Base-by-base conservation (phyloP, 2,113 vertebrate genomes). In the Hemibagrus wyckioides region DNA sequence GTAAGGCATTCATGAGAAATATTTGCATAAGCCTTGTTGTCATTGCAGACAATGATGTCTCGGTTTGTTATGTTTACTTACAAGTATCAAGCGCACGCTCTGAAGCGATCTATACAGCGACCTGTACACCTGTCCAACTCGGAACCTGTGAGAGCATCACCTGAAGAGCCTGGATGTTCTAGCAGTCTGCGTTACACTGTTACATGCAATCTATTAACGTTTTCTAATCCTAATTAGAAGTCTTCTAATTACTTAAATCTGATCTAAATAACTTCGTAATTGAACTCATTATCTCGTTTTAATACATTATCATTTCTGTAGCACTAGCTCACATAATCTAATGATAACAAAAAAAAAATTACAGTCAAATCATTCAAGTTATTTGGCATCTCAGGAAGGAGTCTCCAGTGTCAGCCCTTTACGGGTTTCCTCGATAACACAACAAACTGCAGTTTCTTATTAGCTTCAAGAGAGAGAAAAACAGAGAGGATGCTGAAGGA, bases 91-190 rank as follows among this genome's bases (percentile, higher is more conserved):
- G 33, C 14, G 36, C 28, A 79, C 1, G 41, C 73, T 65, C 21
- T 39, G 65, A 48, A 73, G 56, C 56, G 57, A 25, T 28, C 44
- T 50, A 30, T 28, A 67, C 6, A 56, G 75, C n/a, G n/a, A n/a
- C 69, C 57, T 41, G 39, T 85, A 54, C 44, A 71, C 30, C 65
- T 69, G 73, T 25, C 50, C 13, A 52, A 82, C 25, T 82, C 56
- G 84, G 67, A 82, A 86, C 80, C 61, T 54, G 17, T 69, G 41
- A 80, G 52, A 83, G 67, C 63, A 33, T 81, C 21, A 87, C 67
- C 75, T 76, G 82, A 83, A 82, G 65, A 61, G 86, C 80, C n/a
- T 54, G 30, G 59, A 87, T 41, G 11, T 82, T 61, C 36, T 48
- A 5, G 17, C n/a, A 65, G 59, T 30, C 28, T 83, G 25, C 28